phyloP scores from a whole-genome alignment of 2,797 vertebrate genomes.

The Rhinoraja longicauda region DNA sequence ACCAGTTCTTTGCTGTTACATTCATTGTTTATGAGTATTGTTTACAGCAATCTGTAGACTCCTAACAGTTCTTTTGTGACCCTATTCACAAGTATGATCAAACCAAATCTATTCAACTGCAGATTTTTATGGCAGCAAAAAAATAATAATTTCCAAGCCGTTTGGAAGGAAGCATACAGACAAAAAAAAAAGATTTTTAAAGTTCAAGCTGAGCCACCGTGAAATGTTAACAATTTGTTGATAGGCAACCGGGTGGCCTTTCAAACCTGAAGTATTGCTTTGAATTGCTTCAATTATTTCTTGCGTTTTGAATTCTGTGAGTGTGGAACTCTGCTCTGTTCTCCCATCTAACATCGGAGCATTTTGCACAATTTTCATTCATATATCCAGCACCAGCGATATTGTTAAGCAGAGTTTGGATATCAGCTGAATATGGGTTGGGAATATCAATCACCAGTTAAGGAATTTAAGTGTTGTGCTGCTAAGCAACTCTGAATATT shows the following conservation, averaged over 20 bases:
- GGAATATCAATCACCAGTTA: background rate
- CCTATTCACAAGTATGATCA: background rate
- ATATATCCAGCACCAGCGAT: background rate
- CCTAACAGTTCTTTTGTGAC: background rate
- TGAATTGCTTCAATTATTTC: slow-evolving; percentile 30
- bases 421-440: background rate
- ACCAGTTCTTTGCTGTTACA: background rate
- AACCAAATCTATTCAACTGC: background rate
- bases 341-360: background rate
- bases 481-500: background rate
- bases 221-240: background rate
- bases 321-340: background rate
- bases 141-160: background rate
- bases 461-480: background rate
- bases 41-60: background rate
- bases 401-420: background rate
- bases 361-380: background rate
- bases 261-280: background rate
- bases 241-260: background rate
- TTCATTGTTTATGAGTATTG: background rate
- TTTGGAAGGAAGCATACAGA: background rate
- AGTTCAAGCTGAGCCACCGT: background rate
- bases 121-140: background rate
- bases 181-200: background rate
- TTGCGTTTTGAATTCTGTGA: background rate